Evolutionary conservation across 2,113 vertebrate genomes (phyloP).

Genomic region (Hyaena hyaena): DNA sequence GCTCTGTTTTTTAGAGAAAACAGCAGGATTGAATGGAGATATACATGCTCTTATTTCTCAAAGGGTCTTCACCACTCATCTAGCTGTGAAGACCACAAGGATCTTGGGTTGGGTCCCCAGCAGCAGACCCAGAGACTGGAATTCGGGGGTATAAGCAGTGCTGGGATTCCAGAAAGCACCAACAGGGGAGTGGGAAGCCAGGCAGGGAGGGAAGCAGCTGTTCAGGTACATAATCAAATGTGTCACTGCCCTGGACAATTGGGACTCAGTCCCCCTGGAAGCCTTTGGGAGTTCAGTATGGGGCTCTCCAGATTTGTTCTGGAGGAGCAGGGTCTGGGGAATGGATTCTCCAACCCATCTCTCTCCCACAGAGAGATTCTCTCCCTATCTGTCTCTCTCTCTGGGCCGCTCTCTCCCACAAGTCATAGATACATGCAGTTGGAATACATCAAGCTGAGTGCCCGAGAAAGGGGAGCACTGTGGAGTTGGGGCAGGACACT

Average conservation of each 20-base stretch:
- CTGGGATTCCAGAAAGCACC: neutral
- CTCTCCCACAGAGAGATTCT: no score
- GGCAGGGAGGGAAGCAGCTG: neutral
- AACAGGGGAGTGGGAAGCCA: neutral
- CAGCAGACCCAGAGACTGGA: neutral
- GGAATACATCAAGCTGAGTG: neutral
- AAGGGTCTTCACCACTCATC: neutral
- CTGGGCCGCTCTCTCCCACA: neutral
- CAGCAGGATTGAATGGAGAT: neutral
- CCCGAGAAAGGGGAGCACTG: accelerated
- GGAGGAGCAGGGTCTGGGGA: neutral
- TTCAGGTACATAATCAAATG: no score
- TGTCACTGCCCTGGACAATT: neutral
- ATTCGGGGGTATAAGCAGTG: neutral
- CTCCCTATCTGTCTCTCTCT: no score
- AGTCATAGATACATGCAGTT: neutral
- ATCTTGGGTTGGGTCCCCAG: neutral
- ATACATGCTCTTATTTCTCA: neutral
- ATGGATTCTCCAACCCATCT: no score
- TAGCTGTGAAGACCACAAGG: neutral
- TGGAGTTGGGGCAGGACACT: accelerated
- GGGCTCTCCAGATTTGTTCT: neutral
- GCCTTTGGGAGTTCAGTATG: neutral
- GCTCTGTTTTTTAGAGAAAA: slow-evolving; percentile 70
- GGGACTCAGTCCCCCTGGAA: neutral